A percentile compares a stretch with the other conserved stretches of the same genome.
These are phyloP conservation scores for Lutjanus erythropterus DNA, from an alignment of 2,113 vertebrate genomes.

Conservation along the genomic window DNA sequence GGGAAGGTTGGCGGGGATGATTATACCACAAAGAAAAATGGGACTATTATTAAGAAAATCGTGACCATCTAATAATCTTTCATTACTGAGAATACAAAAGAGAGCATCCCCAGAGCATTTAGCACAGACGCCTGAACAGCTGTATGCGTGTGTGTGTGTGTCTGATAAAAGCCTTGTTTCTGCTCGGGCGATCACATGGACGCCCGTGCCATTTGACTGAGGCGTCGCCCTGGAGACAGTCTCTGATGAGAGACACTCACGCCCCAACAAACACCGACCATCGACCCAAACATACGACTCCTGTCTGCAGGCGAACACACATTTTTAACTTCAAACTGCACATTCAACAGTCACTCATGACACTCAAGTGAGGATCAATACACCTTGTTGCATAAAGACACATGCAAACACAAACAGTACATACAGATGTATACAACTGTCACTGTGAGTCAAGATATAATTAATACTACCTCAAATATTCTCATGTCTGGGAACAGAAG, in stretches of 20 bases:
- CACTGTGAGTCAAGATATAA: too few relatives aligned
- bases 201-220: constrained; percentile 54
- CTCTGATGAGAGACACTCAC: constrained; percentile 26
- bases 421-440: not conserved
- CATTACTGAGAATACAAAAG: constrained; percentile 27
- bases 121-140: constrained; percentile 10
- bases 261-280: constrained; percentile 12
- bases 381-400: not conserved
- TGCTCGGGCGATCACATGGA: constrained; percentile 49
- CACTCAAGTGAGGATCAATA: not conserved
- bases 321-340: not conserved
- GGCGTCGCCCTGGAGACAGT: constrained; percentile 39
- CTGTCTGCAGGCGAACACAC: constrained; percentile 2
- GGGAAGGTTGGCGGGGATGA: not conserved
- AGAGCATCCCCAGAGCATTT: constrained; percentile 35
- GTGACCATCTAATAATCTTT: constrained; percentile 38
- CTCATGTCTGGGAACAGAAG: not conserved
- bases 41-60: constrained; percentile 15
- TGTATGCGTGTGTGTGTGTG: constrained; percentile 15
- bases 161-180: constrained; percentile 54
- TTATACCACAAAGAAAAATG: constrained; percentile 11
- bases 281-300: not conserved
- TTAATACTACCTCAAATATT: not conserved
- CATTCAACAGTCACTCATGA: not conserved
- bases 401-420: not conserved